These are phyloP conservation scores for Oryctes rhinoceros DNA, from an alignment of 1,140 invertebrate genomes.

Conservation along the genomic window DNA sequence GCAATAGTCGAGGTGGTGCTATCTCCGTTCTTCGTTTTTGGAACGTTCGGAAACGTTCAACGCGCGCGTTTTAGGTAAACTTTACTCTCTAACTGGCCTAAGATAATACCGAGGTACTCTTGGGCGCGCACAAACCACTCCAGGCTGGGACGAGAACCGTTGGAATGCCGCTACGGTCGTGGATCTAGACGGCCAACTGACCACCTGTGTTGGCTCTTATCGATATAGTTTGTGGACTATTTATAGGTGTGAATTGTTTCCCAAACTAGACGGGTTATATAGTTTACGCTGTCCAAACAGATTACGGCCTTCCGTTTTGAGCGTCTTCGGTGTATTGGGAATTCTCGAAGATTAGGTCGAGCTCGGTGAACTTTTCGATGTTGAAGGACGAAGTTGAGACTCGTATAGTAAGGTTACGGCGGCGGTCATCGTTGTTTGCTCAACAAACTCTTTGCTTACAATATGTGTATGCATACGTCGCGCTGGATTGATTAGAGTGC, in stretches of 20 bases:
- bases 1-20: not conserved
- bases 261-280: not conserved
- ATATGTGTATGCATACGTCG: not conserved
- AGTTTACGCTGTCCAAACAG: constrained; percentile 25
- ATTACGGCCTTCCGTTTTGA: not conserved
- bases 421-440: constrained; percentile 7
- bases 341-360: not conserved
- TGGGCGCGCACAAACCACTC: constrained; percentile 4
- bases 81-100: constrained; percentile 32
- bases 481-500: too few species aligned
- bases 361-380: not conserved
- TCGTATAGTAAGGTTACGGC: not conserved
- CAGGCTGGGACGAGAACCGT: not conserved
- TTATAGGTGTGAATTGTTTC: constrained; percentile 32
- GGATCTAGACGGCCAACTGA: not conserved
- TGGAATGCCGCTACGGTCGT: not conserved
- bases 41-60: not conserved
- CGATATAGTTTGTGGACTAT: constrained; percentile 18
- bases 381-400: not conserved
- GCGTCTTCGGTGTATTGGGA: not conserved
- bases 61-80: constrained; percentile 25
- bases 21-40: not conserved
- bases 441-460: not conserved
- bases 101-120: constrained; percentile 12
- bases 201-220: constrained; percentile 27